Conservation (phyloP, 2,113 vertebrate genomes). For the cattle (Bos taurus) region ARS-UCD2.0 NC_037332.1:63964001-63964500, state of each 20-base stretch:
- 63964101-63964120: not conserved
- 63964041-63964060: not conserved
- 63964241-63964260: no score
- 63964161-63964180: not conserved
- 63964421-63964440: not conserved
- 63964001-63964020: not conserved
- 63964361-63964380: not conserved
- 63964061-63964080: not conserved
- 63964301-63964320: not conserved
- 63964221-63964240: not conserved
- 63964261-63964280: not conserved
- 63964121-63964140: not conserved
- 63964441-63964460: not conserved
- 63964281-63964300: not conserved
- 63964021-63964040: not conserved
- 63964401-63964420: not conserved
- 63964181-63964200: not conserved
- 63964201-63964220: not conserved
- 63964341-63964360: not conserved
- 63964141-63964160: not conserved
- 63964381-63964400: not conserved
- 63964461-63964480: not conserved
- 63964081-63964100: not conserved
- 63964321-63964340: not conserved
- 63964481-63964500: not conserved